Conservation (phyloP, 2,888 invertebrate species). For the Alloscopus bannaensis region DNA sequence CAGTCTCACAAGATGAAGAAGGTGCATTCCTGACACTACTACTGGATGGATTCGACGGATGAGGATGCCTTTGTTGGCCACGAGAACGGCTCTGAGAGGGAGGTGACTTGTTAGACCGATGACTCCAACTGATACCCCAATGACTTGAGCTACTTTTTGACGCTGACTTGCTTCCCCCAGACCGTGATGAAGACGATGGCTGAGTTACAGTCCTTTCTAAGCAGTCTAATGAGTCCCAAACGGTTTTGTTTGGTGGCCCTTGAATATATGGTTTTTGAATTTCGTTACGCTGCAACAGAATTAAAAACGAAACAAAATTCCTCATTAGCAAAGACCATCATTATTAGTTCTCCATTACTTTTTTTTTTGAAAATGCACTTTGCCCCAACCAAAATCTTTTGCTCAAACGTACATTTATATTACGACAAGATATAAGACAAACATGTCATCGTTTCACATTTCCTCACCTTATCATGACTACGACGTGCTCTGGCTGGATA, state of each 20-base stretch:
- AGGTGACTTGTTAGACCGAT: conserved; percentile 70
- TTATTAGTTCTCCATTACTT: not conserved
- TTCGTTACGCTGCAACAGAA: conserved; percentile 62
- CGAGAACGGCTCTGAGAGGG: conserved; percentile 70
- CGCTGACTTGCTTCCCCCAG: conserved; percentile 61
- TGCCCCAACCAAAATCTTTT: too few relatives aligned
- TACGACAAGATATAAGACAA: too few relatives aligned
- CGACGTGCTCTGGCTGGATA: conserved; percentile 78
- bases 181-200: conserved; percentile 64
- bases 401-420: too few relatives aligned
- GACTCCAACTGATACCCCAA: conserved; percentile 71
- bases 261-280: conserved; percentile 70
- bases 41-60: conserved; percentile 69
- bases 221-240: conserved; percentile 67
- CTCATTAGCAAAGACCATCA: not conserved
- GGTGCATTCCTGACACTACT: conserved; percentile 67
- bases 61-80: conserved; percentile 68
- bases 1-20: conserved; percentile 66
- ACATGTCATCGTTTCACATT: too few relatives aligned
- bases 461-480: conserved; percentile 80
- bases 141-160: conserved; percentile 71
- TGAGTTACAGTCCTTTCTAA: conserved; percentile 63
- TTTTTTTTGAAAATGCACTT: not conserved
- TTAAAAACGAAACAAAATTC: conserved; percentile 24
- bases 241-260: conserved; percentile 73